Conservation (phyloP, 2,113 vertebrate genomes). For the Callaeas wilsoni region DNA sequence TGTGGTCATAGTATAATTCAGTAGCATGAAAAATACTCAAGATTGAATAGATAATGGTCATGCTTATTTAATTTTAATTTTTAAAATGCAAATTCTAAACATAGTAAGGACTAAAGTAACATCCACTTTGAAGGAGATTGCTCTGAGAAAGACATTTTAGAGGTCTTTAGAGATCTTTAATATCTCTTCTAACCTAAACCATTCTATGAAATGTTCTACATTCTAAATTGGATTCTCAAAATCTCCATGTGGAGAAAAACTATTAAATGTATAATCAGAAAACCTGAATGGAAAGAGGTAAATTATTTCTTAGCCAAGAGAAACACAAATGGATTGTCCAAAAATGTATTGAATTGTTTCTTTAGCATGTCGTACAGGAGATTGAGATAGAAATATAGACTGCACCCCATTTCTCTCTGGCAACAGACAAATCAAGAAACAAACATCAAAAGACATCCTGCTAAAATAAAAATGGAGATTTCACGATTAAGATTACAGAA, state of each 20-base stretch:
- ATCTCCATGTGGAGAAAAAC: not conserved
- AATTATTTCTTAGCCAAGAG: not conserved
- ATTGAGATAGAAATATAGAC: not conserved
- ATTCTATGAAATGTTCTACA: not conserved
- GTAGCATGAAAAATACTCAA: not conserved
- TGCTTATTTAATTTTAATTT: not conserved
- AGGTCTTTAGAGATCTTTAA: not conserved
- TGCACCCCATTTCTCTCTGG: not conserved
- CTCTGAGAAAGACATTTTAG: not conserved
- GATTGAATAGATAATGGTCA: not conserved
- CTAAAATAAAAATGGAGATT: not conserved
- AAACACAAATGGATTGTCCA: not conserved
- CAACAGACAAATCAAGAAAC: not conserved
- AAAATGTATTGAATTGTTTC: not conserved
- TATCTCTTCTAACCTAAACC: not conserved
- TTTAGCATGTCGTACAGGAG: not conserved
- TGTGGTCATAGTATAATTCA: not conserved
- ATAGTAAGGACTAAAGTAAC: not conserved
- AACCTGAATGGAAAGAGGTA: not conserved
- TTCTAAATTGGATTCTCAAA: not conserved
- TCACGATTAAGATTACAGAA: not conserved
- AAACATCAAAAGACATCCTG: not conserved
- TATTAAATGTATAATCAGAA: not conserved
- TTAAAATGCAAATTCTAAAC: not conserved
- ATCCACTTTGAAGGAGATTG: not conserved